Conservation (phyloP, 2,797 vertebrate genomes). For the Anguilla pacifica region DNA sequence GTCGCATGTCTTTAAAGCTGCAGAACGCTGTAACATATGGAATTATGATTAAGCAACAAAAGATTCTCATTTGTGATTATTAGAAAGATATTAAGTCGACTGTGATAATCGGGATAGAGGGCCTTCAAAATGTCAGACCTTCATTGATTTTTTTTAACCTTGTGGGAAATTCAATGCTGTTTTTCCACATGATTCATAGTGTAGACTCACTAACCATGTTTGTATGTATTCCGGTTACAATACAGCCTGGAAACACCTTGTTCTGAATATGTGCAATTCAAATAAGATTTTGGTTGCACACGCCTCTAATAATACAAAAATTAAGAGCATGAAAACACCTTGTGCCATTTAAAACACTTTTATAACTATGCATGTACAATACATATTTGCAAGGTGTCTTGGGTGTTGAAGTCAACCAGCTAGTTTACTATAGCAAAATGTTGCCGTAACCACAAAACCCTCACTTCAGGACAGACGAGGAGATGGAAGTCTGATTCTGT, state of each 20-base stretch:
- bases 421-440: too few species aligned
- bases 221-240: not conserved
- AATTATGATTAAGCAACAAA: not conserved
- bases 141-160: too few species aligned
- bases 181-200: not conserved
- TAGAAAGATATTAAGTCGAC: not conserved
- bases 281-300: not conserved
- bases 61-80: not conserved
- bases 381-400: too few species aligned
- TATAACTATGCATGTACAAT: too few species aligned
- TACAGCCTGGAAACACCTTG: not conserved
- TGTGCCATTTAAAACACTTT: too few species aligned
- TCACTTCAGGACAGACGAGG: too few species aligned
- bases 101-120: not conserved
- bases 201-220: not conserved
- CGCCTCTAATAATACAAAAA: not conserved
- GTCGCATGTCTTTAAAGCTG: too few species aligned
- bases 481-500: too few species aligned
- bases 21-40: not conserved
- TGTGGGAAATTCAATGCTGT: too few species aligned
- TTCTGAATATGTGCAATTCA: not conserved
- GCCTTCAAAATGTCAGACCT: not conserved
- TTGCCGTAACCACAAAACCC: too few species aligned
- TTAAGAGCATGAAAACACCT: too few species aligned
- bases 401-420: too few species aligned